Evolutionary conservation across 2,888 invertebrate genomes (phyloP), one percentile per base, ranked within the genome.

Genomic region (Celastrina argiolus): DNA sequence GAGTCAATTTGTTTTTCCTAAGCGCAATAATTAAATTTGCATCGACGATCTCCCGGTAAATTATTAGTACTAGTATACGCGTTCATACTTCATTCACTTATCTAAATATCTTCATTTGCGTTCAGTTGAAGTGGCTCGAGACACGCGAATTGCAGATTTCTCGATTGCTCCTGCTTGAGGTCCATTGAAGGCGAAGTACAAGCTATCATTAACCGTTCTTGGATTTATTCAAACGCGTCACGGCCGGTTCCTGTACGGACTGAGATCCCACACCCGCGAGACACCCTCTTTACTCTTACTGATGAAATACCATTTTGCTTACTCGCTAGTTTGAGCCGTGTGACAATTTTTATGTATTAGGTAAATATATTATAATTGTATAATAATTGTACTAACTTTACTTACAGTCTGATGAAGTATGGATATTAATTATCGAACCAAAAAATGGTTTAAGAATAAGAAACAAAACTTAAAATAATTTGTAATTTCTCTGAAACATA

Each of bases 121-220:
- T 70, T 68, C 69, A 66, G 67, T 66, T 63, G 66, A 74, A 75
- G 74, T 72, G 72, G 79, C 71, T 76, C 75, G 76, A 80, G 80
- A 79, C 83, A 83, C 81, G 83, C 81, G 77, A 84, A 84, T 84
- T 82, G 81, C 76, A 82, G 85, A 86, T 83, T 78, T 75, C 73
- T 74, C 80, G 82, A 85, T 83, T 81, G 80, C 79, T 72, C 69
- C 77, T 78, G 77, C 81, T 78, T 79, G 78, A 79, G 79, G 79
- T 76, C 79, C 83, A 85, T 84, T 83, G 81, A 82, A 77, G 75
- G 76, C 75, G 76, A 76, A 76, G 70, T 73, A 75, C 81, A 84
- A 77, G 83, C 82, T 89, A 85, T 89, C 87, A 89, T 89, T 89
- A 90, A 83, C 82, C 79, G 85, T 82, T 84, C 83, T 81, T 78